Evolutionary conservation across 1,140 invertebrate genomes (phyloP).

Genomic region (Cyclina sinensis): DNA sequence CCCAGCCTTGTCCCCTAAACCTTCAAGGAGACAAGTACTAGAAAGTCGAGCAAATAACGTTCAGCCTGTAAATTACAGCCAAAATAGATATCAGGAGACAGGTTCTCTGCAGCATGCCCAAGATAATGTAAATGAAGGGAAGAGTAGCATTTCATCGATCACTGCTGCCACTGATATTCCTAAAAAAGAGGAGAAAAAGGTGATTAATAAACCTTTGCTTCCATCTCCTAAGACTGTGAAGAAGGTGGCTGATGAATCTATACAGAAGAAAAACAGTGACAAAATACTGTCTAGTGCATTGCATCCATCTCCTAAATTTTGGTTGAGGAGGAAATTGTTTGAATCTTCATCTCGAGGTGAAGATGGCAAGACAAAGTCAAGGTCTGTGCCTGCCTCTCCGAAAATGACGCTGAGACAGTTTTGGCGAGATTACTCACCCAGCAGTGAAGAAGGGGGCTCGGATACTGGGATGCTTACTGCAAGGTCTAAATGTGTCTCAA

Average conservation of each 20-base stretch:
- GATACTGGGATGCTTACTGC: not conserved
- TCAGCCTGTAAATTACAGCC: too few species aligned
- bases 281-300: not conserved
- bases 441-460: constrained; percentile 45
- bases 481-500: not conserved
- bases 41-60: not conserved
- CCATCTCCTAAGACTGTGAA: not conserved
- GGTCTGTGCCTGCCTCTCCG: constrained; percentile 14
- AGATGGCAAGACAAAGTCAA: not conserved
- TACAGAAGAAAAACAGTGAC: not conserved
- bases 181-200: too few species aligned
- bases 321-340: not conserved
- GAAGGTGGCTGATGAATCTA: not conserved
- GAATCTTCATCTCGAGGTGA: not conserved
- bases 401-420: constrained; percentile 4
- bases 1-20: not conserved
- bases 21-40: not conserved
- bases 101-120: too few species aligned
- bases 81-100: too few species aligned
- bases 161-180: not conserved
- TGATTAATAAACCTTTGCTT: not conserved
- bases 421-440: constrained; percentile 45
- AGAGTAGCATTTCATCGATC: too few species aligned
- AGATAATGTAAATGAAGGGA: too few species aligned
- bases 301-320: not conserved